Evolutionary conservation across 2,113 vertebrate species (phyloP), one percentile per base, ranked within the genome.

Genomic region (Acanthochromis polyacanthus): DNA sequence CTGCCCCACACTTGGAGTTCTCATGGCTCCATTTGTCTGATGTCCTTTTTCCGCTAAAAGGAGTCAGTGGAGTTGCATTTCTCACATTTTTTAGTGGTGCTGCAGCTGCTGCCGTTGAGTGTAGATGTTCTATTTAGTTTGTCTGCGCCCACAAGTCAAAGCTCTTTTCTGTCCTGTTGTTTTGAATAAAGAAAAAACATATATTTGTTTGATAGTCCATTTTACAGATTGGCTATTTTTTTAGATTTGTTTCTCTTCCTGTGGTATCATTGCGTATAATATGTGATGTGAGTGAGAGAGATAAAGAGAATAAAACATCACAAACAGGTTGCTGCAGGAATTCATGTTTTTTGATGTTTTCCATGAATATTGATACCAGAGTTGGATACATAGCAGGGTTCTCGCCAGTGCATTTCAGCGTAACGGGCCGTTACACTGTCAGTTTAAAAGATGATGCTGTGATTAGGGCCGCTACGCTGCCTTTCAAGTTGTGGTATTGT

Each of bases 171-270:
- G 48, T n/a, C 17, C 7, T 20, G 3, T 51, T n/a, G 19, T 51
- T 20, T 8, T 3, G 20, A 3, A 51, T 19, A 10, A 16, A 55
- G 55, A 15, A 10, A 16, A 55, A 40, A 15, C 30, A 56, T 5
- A 68, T 5, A 8, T 25, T 36, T 23, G 0, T 68, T 68, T 56
- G 20, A 45, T 68, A 4, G 1, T 45, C 36, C 36, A 69, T 69
- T 30, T 56, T 45, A 56, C 45, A 38, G 66, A 36, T 28, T 45
- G 23, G 55, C 23, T 23, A 23, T 38, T 69, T 69, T 69, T 57
- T 56, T 69, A 69, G 36, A 52, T 8, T 28, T 22, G 2, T 28
- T 22, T 57, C 6, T 69, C 52, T 55, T 55, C 38, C 50, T 55
- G 50, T 36, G 65, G 51, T 68, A 15, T 38, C 43, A 32, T 3